These are phyloP conservation scores for Mugil cephalus DNA, from an alignment of 2,113 vertebrate genomes.

Conservation along the genomic window DNA sequence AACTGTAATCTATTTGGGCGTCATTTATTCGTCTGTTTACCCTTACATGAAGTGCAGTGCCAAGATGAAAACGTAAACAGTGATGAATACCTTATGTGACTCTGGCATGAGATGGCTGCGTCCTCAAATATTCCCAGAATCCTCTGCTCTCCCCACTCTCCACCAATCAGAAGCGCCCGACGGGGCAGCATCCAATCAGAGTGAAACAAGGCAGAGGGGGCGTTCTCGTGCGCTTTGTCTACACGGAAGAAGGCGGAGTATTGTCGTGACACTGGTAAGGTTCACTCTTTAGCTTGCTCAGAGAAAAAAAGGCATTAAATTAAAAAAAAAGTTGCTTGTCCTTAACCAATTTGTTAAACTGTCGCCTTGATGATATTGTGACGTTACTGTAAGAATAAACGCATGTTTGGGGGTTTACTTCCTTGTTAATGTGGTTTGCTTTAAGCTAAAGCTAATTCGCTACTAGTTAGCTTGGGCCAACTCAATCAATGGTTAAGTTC, in stretches of 20 bases:
- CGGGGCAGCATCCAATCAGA: slow-evolving; percentile 73
- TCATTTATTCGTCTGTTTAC: neutral
- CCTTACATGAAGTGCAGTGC: neutral
- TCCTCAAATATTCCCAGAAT: slow-evolving; percentile 41
- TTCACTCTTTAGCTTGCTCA: slow-evolving; percentile 28
- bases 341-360: neutral
- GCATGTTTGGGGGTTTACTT: neutral
- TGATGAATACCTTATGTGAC: neutral
- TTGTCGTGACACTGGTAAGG: slow-evolving; percentile 25
- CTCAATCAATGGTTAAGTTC: neutral
- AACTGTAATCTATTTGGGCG: neutral
- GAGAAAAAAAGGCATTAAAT: neutral
- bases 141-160: slow-evolving; percentile 4
- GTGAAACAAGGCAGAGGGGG: slow-evolving; percentile 35
- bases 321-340: neutral
- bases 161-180: slow-evolving; percentile 42
- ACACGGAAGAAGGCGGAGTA: slow-evolving; percentile 57
- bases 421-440: neutral
- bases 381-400: neutral
- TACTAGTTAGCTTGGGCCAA: slow-evolving; percentile 31
- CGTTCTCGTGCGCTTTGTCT: slow-evolving; percentile 21
- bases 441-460: neutral
- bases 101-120: slow-evolving; percentile 68
- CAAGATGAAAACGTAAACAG: neutral
- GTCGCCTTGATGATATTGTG: neutral